These are phyloP conservation scores for Chrysocyon brachyurus DNA, from an alignment of 2,797 vertebrate genomes.

Conservation along the genomic window DNA sequence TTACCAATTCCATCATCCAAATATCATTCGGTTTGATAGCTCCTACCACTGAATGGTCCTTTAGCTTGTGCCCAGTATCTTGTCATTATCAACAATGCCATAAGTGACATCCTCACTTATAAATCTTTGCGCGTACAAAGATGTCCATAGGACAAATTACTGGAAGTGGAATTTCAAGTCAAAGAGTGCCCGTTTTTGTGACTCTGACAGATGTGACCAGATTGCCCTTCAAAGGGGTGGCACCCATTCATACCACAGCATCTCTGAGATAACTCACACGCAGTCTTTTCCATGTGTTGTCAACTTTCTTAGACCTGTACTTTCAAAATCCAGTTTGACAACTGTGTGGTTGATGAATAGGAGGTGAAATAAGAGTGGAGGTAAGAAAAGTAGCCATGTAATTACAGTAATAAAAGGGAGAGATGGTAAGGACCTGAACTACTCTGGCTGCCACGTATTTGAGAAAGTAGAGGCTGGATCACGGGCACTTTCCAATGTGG, in stretches of 20 bases:
- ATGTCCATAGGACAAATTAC: neutral
- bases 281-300: neutral
- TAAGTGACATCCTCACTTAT: neutral
- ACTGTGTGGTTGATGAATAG: neutral
- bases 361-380: neutral
- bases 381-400: neutral
- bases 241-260: neutral
- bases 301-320: neutral
- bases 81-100: neutral
- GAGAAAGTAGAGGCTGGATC: neutral
- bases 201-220: neutral
- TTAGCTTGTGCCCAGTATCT: neutral
- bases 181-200: neutral
- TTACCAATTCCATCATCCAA: neutral
- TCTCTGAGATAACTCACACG: neutral
- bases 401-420: constrained; percentile 28
- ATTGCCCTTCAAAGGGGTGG: neutral
- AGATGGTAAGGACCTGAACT: neutral
- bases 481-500: accelerated
- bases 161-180: neutral
- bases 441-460: neutral
- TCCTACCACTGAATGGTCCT: neutral
- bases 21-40: neutral
- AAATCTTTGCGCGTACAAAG: neutral
- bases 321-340: constrained; percentile 19